Evolutionary conservation across 2,888 invertebrate genomes (phyloP), one percentile per base, ranked within the genome.

Genomic region (Mylabris sibirica): DNA sequence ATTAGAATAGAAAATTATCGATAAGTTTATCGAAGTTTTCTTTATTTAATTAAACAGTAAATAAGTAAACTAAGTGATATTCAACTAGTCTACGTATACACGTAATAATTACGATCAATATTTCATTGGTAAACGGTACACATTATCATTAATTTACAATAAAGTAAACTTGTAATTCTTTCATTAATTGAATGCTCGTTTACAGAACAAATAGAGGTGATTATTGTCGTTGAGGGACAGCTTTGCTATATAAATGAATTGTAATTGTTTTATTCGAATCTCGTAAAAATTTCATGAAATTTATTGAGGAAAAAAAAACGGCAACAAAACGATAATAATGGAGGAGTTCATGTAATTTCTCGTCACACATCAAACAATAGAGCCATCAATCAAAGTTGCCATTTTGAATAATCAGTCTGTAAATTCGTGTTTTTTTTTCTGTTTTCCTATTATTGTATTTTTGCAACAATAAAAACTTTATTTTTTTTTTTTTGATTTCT

Each of bases 101-200:
- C 72, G 72, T 74, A 72, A 74, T 71, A 72, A 76, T 77, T 78
- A 78, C 34, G 62, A 64, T 78, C 61, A 78, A 78, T 78, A 72
- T 71, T 77, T 74, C 17, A 76, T 74, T 53, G 41, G 60, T 74
- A 74, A 72, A 22, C 24, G 24, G 24, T 57, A 57, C 1, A 59
- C 1, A 59, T 73, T 74, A 66, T 74, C 78, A 76, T 77, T 76
- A 75, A 76, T 78, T 76, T 71, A 59, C 69, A 65, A 75, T 76
- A 76, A 72, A 74, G 74, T 72, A 76, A 76, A 78, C 75, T 77
- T 72, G 72, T 77, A 79, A 78, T 77, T 77, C 76, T 76, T 76
- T 78, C 74, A 78, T 78, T 79, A 77, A 80, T 80, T 77, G 77
- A 73, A 71, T 70, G 70, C 74, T 77, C 78, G 76, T 80, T 80